Evolutionary conservation across 2,888 invertebrate species (phyloP).

Genomic region (Parnassius apollo): DNA sequence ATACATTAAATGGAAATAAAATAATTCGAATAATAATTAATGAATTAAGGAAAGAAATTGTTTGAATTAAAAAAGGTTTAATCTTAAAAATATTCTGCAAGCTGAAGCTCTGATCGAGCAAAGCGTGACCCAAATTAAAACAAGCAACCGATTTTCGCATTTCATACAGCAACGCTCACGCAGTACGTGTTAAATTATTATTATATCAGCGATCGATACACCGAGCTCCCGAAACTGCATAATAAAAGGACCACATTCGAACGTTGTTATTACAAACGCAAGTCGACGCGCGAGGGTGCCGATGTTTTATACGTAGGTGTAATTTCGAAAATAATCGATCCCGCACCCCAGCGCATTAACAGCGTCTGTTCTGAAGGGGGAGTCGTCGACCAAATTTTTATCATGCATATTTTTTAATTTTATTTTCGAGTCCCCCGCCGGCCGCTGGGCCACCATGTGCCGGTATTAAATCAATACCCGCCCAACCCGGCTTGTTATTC

Average conservation of each 20-base stretch:
- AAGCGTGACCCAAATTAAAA: no score
- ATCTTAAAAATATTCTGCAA: no score
- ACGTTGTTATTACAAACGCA: constrained; percentile 34
- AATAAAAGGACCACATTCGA: constrained; percentile 30
- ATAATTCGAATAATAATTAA: no score
- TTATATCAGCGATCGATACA: constrained; percentile 2
- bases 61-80: no score
- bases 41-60: no score
- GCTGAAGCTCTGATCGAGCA: no score
- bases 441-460: constrained; percentile 49
- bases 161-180: no score
- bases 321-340: constrained; percentile 65
- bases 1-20: no score
- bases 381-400: constrained; percentile 75
- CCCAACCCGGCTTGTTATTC: constrained; percentile 44
- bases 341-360: constrained; percentile 55
- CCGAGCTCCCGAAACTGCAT: constrained; percentile 7
- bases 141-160: no score
- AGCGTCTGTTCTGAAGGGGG: constrained; percentile 51
- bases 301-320: constrained; percentile 40
- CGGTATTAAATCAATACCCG: constrained; percentile 66
- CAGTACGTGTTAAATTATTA: not conserved
- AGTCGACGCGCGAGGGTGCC: constrained; percentile 32
- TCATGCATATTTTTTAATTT: constrained; percentile 71
- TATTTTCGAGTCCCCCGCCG: constrained; percentile 61